Base-by-base conservation (phyloP, 1,140 invertebrate species). In the Brachionus sp. region DNA sequence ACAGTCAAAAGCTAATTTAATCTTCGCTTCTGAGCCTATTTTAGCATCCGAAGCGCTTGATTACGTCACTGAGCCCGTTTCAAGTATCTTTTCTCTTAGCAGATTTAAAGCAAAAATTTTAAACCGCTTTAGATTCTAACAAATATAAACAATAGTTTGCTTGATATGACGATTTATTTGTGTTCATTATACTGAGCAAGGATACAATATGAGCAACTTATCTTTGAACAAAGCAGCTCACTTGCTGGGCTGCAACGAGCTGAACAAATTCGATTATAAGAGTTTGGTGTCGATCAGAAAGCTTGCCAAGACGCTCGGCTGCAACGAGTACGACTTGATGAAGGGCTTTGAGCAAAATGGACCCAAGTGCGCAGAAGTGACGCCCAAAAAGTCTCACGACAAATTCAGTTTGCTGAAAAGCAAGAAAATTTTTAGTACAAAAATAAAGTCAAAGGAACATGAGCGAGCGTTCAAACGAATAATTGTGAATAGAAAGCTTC, bases 231-330 rank as follows among this genome's bases (percentile, higher is more conserved):
- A 80, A 62, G 77, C 77, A 7, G 77, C 77, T 19, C 33, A 80
- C 57, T 42, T 80, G 19, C 29, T 80, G 19, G 77, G 77, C 10
- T 62, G 50, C 29, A 80, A 80, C 35, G 77, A 80, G 35, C 25
- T 80, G 33, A 80, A 57, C 33, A 57, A 80, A 66, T 66, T 80
- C 57, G 77, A 80, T 37, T 80, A 80, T 16, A 80, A 80, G 39
- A 80, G 77, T 80, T 35, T 80, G 29, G 39, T 42, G 7, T 80
- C 77, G 16, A 80, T 80, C 23, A 25, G 77, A 29, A 80, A 80
- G 42, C 42, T 80, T 29, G 77, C 77, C 19, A 80, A 80, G 23
- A 80, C 77, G 10, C 29, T 80, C 0, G 77, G 77, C 12, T 80
- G 77, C 16, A 66, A 80, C 25, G 77, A 80, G n/a, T 66, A 62